Evolutionary conservation across 2,797 vertebrate genomes (phyloP), one percentile per base, ranked within the genome.

Genomic region (Anguilla pacifica): DNA sequence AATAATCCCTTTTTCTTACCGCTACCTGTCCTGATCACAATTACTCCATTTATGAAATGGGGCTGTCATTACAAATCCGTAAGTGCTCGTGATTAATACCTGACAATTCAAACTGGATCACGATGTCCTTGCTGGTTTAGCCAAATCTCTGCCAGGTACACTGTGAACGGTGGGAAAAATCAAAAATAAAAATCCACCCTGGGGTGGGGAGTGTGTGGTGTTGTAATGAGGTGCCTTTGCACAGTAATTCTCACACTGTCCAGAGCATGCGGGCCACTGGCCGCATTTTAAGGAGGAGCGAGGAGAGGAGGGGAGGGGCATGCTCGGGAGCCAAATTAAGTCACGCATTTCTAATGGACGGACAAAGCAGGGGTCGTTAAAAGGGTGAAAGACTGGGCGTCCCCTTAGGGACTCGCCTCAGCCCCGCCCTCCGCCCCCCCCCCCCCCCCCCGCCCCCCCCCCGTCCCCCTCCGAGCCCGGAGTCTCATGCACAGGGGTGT

Each of bases 151-250:
- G 9, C 70, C 70, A 74, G 74, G 19, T 79, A 22, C 31, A 15
- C 2, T 67, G 2, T 19, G 35, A 22, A 22, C 1, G 39, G 74
- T 1, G 17, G 17, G 10, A 7, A 22, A 35, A 72, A 19, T 31
- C 0, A 72, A 28, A 72, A 22, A 22, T 15, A 39, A 39, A 79
- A 83, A n/a, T 51, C 11, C 25, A 19, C 35, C 39, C 22, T 49
- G 74, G 17, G 22, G 35, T 3, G 17, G 19, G 31, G 43, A 9
- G 9, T 49, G 1, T 53, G 46, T 6, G 9, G 17, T 46, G 79
- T 81, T 51, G 77, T 82, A 82, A 82, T 82, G 39, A 84, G 83
- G 11, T 6, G 55, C 28, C 83, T 31, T n/a, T 57, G 11, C 35
- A 61, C 43, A 57, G 55, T n/a, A 35, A 31, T 35, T 35, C 17